Percentiles rank a stretch among this genome's conserved stretches.
Evolutionary conservation across 2,888 invertebrate species (phyloP).

Genomic region (Xylota sylvarum): DNA sequence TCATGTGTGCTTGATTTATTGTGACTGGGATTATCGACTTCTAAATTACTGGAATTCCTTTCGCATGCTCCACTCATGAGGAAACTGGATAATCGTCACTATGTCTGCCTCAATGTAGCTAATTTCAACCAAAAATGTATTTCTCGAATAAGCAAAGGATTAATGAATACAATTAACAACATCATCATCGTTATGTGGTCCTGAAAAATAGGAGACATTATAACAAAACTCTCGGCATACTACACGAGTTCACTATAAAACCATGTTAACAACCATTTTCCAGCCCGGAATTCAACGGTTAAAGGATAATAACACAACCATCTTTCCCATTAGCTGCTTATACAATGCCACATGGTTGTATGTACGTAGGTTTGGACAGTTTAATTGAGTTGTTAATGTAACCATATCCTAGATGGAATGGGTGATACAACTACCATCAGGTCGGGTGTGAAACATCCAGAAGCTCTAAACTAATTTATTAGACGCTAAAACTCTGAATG

Average conservation of each 20-base stretch:
- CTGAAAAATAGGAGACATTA: neutral
- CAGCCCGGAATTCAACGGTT: neutral
- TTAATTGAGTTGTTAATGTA: slow-evolving; percentile 53
- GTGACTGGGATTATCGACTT: neutral
- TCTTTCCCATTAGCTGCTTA: slow-evolving; percentile 5
- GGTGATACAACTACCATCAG: neutral
- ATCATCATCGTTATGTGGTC: slow-evolving; percentile 1
- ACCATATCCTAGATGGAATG: slow-evolving; percentile 15
- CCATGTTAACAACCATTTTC: slow-evolving; percentile 1
- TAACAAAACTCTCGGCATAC: neutral
- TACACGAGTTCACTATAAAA: neutral
- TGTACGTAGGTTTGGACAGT: slow-evolving; percentile 30
- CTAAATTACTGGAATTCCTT: neutral
- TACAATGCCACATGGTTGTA: neutral
- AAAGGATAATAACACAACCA: slow-evolving; percentile 8
- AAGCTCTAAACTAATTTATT: slow-evolving; percentile 48
- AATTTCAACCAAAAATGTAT: neutral
- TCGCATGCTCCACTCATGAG: neutral
- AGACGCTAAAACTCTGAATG: slow-evolving; percentile 35
- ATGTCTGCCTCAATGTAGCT: too few species aligned
- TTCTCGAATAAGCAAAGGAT: neutral
- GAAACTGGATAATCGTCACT: neutral
- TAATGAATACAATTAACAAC: neutral
- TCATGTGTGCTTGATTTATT: slow-evolving; percentile 24
- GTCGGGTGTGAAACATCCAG: slow-evolving; percentile 16